A percentile compares a stretch with the other conserved stretches of the same genome.
Evolutionary conservation across 1,140 invertebrate species (phyloP).

Genomic region (Limonius californicus): DNA sequence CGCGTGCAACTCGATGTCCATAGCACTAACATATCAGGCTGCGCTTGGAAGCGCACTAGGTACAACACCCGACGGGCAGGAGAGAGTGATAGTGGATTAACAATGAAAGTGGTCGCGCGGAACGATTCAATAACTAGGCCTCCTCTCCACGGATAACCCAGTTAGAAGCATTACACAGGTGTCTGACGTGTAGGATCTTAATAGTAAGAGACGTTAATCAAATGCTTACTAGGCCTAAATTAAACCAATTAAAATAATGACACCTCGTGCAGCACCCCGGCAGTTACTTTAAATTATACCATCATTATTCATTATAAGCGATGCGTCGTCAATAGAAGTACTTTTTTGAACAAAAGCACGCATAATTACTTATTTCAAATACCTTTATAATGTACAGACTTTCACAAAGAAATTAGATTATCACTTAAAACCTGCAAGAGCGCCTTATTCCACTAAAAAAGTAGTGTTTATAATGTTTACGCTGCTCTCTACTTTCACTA

Average conservation of each 20-base stretch:
- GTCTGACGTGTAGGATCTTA: neutral
- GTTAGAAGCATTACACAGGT: conserved; percentile 17
- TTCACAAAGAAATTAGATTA: conserved; percentile 19
- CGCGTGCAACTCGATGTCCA: conserved; percentile 28
- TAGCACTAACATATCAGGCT: conserved; percentile 33
- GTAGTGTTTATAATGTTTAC: conserved; percentile 7
- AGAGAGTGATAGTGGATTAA: conserved; percentile 36
- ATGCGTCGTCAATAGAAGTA: neutral
- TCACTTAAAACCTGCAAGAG: conserved; percentile 7
- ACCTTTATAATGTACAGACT: neutral
- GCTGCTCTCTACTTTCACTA: conserved; percentile 22
- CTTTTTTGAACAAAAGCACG: neutral
- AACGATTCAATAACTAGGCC: conserved; percentile 23
- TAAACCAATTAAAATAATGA: neutral
- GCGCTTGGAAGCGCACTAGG: conserved; percentile 18
- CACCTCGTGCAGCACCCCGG: neutral
- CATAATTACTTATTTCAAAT: neutral
- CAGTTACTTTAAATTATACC: neutral
- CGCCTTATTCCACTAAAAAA: neutral
- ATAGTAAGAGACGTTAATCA: neutral
- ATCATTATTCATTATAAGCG: no score
- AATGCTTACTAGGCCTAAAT: neutral
- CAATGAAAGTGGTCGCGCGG: conserved; percentile 33
- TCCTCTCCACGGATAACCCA: conserved; percentile 32
- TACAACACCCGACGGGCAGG: conserved; percentile 16